Percentiles rank a stretch among this genome's conserved stretches.
These are phyloP conservation scores for Heliconius ismenius DNA, from an alignment of 2,888 invertebrate species.

Conservation along the genomic window DNA sequence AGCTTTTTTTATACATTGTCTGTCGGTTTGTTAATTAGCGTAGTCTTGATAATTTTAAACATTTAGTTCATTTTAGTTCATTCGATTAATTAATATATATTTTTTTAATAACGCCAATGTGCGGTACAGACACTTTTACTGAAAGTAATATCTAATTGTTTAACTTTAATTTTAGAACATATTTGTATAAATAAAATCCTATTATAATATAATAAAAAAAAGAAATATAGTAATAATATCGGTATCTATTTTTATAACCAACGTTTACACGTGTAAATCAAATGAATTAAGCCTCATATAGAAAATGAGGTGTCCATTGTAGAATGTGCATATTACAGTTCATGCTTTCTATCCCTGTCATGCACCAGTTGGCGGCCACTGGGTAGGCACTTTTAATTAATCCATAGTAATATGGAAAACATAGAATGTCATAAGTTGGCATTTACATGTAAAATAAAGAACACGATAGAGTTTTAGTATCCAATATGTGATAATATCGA, in stretches of 20 bases:
- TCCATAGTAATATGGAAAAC: background rate
- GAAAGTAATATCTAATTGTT: background rate
- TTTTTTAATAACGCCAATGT: background rate
- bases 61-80: background rate
- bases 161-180: background rate
- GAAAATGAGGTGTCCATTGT: constrained; percentile 5
- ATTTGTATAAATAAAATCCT: background rate
- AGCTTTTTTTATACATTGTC: background rate
- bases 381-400: constrained; percentile 13
- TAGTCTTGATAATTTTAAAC: background rate
- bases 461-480: background rate
- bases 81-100: no score
- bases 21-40: background rate
- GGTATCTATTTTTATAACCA: constrained; percentile 7
- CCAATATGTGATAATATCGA: background rate
- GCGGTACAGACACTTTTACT: background rate
- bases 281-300: constrained; percentile 1
- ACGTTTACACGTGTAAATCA: constrained; percentile 18
- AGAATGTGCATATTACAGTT: constrained; percentile 17
- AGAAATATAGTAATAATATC: background rate
- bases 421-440: background rate
- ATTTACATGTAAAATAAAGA: background rate
- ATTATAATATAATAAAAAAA: background rate
- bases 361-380: constrained; percentile 12
- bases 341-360: constrained; percentile 13